Percentiles rank a stretch among this genome's conserved stretches.
Evolutionary conservation across 2,797 vertebrate species (phyloP).

Genomic region (Aulostomus chinensis): DNA sequence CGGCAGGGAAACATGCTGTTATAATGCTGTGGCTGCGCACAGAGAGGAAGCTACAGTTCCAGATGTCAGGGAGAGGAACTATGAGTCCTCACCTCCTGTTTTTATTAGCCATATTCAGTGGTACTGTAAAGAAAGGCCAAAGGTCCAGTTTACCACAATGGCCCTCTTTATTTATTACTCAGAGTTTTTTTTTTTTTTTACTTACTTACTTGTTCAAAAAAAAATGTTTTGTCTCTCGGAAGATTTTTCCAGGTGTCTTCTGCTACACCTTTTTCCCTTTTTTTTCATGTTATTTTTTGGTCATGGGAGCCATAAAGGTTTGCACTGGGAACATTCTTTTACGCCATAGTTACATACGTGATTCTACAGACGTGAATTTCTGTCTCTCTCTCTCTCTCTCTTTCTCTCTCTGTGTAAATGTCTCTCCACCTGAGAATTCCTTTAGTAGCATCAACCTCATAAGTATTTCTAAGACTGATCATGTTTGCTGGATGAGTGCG

Average conservation of each 20-base stretch:
- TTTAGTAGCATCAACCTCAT: background rate
- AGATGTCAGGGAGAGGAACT: conserved; percentile 7
- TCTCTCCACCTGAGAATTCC: background rate
- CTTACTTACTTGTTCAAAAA: background rate
- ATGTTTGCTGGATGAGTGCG: too few relatives aligned
- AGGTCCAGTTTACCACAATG: conserved; percentile 17
- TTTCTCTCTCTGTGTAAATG: too few relatives aligned
- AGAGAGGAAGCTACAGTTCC: too few relatives aligned
- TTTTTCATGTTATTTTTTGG: conserved; percentile 14
- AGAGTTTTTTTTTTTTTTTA: conserved; percentile 2
- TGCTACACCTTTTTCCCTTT: conserved; percentile 11
- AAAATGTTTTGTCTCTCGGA: conserved; percentile 24
- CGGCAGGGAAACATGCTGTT: conserved; percentile 2
- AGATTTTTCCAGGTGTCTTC: background rate
- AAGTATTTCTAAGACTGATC: conserved; percentile 2
- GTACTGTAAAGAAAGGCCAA: conserved; percentile 29
- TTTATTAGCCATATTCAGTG: conserved; percentile 32
- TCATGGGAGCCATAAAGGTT: conserved; percentile 14
- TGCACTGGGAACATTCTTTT: conserved; percentile 20
- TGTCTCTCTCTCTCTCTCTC: too few relatives aligned
- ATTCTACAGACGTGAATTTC: too few relatives aligned
- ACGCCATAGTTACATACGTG: background rate
- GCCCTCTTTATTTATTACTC: conserved; percentile 2
- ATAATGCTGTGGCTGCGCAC: background rate
- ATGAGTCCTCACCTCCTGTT: background rate